These are phyloP conservation scores for Thamnophis elegans DNA, from an alignment of 2,797 vertebrate species.

Conservation along the genomic window DNA sequence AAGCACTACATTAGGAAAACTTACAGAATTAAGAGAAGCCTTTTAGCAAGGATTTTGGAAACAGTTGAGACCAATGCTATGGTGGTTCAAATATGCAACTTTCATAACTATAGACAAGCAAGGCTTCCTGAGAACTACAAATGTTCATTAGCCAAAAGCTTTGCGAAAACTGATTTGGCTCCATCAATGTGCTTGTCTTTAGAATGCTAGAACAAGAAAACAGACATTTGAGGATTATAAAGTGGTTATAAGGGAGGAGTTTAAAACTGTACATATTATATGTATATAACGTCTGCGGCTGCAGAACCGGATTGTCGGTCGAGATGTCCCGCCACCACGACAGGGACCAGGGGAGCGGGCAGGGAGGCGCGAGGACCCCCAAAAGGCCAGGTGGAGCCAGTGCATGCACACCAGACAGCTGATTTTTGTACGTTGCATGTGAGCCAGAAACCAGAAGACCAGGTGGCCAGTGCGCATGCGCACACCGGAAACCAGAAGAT, in stretches of 20 bases:
- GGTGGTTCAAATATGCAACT: slow-evolving; percentile 51
- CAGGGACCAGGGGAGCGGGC: too few species aligned
- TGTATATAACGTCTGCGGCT: neutral
- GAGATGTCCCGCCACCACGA: too few species aligned
- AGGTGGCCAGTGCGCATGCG: too few species aligned
- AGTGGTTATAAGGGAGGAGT: slow-evolving; percentile 31
- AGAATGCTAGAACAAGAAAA: slow-evolving; percentile 47
- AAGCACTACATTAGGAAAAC: neutral
- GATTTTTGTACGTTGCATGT: too few species aligned
- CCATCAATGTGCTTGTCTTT: slow-evolving; percentile 39
- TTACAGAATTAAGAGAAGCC: slow-evolving; percentile 21
- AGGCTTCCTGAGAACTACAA: slow-evolving; percentile 36
- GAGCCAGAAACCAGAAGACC: too few species aligned
- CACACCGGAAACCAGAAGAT: too few species aligned
- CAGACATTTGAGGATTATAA: slow-evolving; percentile 24
- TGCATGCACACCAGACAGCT: too few species aligned
- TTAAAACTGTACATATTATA: slow-evolving; percentile 16
- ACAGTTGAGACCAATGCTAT: slow-evolving; percentile 19
- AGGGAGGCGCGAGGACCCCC: too few species aligned
- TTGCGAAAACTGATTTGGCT: slow-evolving; percentile 47
- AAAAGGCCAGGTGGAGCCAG: too few species aligned
- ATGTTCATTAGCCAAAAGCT: slow-evolving; percentile 39
- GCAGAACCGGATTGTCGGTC: too few species aligned
- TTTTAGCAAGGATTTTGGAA: slow-evolving; percentile 43
- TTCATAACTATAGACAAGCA: slow-evolving; percentile 40